Base-by-base conservation (phyloP, 2,113 vertebrate genomes). In the Motacilla alba region DNA sequence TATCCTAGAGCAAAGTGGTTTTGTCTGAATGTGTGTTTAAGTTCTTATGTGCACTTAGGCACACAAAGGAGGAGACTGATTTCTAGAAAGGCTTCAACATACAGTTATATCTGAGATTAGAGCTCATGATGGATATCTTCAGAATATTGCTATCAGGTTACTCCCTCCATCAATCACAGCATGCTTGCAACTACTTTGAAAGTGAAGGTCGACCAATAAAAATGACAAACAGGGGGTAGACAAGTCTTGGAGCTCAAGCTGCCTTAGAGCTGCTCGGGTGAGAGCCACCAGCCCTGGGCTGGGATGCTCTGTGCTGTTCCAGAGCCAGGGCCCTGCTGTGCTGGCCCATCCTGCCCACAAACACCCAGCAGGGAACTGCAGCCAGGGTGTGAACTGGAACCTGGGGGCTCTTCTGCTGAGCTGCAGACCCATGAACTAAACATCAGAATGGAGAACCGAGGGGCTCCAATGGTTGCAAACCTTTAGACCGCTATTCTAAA, bases 91-190 rank as follows among this genome's bases (percentile, higher is more conserved):
- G 56, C 50, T 81, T 88, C 75, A 59, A 4, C 27, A 15, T 35
- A 9, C 37, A 53, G 46, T 69, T 87, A 8, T 83, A 81, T 44
- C 68, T 44, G 35, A 92, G 88, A 83, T 96, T 83, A 94, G 64
- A 55, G 81, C 15, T 88, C 68, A 0, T 78, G 87, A 94, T 60
- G 67, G 82, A 96, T 92, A 52, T 6, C 60, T 86, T n/a, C 63
- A 83, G 79, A 86, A 93, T 86, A 90, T 83, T 53, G 75, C 67
- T 75, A 90, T 95, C 85, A 24, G 5, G 35, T 95, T 95, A 92
- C 85, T 69, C 31, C 43, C n/a, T 15, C 74, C 84, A 77, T 94
- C 87, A 77, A 49, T 94, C 82, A 83, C 12, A 44, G 33, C 1
- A 1, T 20, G 81, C 60, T 86, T 55, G 44, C 73, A 85, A 13